These are phyloP conservation scores for Diarsia dahlii DNA, from an alignment of 2,888 invertebrate genomes.

Conservation along the genomic window DNA sequence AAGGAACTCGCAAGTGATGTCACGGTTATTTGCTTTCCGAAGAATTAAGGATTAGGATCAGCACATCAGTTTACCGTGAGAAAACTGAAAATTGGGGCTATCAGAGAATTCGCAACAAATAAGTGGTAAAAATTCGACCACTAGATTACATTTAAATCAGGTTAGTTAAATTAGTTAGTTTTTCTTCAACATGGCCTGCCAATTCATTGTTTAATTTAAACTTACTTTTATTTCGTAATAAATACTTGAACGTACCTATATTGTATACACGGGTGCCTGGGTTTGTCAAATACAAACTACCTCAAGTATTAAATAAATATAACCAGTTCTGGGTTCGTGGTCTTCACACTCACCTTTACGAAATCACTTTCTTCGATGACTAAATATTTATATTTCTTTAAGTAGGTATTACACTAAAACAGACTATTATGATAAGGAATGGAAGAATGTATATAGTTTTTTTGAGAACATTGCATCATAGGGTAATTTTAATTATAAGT, in stretches of 20 bases:
- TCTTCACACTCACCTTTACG: constrained; percentile 23
- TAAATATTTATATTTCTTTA: constrained; percentile 41
- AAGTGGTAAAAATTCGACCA: neutral
- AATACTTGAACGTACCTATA: neutral
- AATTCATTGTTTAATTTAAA: neutral
- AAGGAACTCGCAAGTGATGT: neutral
- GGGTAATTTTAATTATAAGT: neutral
- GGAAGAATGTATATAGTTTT: neutral
- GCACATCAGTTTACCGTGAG: neutral
- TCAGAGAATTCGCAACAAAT: neutral
- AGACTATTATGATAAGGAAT: constrained; percentile 33
- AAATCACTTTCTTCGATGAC: constrained; percentile 55
- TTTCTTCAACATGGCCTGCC: neutral
- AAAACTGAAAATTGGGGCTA: neutral
- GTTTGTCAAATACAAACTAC: constrained; percentile 23
- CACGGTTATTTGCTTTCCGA: neutral
- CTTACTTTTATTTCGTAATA: neutral
- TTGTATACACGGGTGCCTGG: neutral
- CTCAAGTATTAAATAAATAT: neutral
- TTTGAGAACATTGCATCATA: neutral
- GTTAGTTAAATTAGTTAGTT: neutral
- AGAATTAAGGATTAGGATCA: neutral
- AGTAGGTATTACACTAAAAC: constrained; percentile 30
- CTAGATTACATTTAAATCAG: neutral
- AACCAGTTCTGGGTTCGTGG: constrained; percentile 18